These are phyloP conservation scores for Meloidogyne floridensis DNA, from an alignment of 1,140 invertebrate species.

Conservation along the genomic window DNA sequence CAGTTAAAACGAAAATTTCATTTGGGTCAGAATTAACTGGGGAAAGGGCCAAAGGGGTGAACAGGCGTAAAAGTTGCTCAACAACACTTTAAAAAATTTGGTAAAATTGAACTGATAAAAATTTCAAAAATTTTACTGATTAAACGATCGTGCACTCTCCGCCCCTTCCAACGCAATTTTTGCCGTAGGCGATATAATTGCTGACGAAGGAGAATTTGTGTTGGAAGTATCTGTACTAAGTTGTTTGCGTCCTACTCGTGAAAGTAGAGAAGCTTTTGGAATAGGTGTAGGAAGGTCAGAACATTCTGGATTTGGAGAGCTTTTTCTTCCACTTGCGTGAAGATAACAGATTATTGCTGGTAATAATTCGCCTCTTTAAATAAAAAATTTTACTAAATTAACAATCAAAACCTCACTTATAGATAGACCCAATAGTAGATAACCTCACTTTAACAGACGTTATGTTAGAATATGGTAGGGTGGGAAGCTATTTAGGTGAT, in stretches of 20 bases:
- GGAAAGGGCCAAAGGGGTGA: conserved; percentile 16
- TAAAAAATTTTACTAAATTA: neutral
- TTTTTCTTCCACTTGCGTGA: conserved; percentile 19
- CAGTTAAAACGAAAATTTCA: conserved; percentile 20
- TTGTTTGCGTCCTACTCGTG: neutral
- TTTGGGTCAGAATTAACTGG: neutral
- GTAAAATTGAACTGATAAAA: neutral
- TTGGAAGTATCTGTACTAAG: too few species aligned
- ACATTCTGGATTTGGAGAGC: neutral
- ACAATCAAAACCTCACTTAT: too few species aligned
- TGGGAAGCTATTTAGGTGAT: too few species aligned
- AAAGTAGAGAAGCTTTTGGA: neutral
- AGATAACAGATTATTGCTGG: conserved; percentile 25
- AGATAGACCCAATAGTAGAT: too few species aligned
- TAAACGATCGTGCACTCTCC: conserved; percentile 25
- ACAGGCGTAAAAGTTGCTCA: conserved; percentile 23
- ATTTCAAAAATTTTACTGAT: conserved; percentile 21
- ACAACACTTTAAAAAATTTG: conserved; percentile 18
- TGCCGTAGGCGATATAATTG: neutral
- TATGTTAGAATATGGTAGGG: too few species aligned
- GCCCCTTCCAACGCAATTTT: conserved; percentile 21
- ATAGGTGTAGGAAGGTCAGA: neutral
- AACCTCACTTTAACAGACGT: too few species aligned
- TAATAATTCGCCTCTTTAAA: conserved; percentile 28
- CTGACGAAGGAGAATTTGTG: neutral